Percentiles rank a stretch among this genome's conserved stretches.
phyloP scores from a whole-genome alignment of 2,113 vertebrate species.

The Gambusia affinis region DNA sequence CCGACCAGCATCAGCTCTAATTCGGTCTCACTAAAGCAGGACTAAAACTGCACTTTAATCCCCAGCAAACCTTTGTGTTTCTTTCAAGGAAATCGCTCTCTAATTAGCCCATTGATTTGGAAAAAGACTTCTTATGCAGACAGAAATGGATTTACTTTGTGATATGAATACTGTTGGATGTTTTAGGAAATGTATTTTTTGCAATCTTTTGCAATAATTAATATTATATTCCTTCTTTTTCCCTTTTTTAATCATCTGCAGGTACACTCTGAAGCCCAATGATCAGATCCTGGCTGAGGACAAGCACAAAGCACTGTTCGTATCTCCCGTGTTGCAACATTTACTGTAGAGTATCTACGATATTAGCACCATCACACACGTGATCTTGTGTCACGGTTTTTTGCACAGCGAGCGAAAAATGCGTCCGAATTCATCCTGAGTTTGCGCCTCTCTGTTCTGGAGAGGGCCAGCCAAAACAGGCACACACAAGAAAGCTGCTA shows the following conservation, averaged over 20 bases:
- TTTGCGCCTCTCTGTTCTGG: conserved; percentile 32
- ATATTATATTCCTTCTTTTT: not conserved
- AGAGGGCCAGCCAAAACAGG: conserved; percentile 60
- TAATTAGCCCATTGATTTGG: not conserved
- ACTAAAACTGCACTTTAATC: conserved; percentile 30
- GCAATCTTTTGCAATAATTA: not conserved
- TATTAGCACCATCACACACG: not conserved
- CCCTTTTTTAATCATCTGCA: conserved; percentile 62
- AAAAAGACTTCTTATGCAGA: not conserved
- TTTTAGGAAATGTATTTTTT: not conserved
- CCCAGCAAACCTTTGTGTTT: conserved; percentile 6
- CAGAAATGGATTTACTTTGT: not conserved
- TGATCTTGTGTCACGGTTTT: not conserved
- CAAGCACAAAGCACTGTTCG: conserved; percentile 96
- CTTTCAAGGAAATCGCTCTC: conserved; percentile 16
- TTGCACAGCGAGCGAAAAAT: not conserved
- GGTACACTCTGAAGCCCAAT: conserved; percentile 93
- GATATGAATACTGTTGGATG: not conserved
- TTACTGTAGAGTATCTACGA: conserved; percentile 1
- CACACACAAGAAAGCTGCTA: conserved; percentile 34
- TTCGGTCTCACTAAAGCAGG: conserved; percentile 36
- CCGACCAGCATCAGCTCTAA: conserved; percentile 15
- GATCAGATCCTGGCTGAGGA: conserved; percentile 98
- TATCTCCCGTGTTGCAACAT: conserved; percentile 32
- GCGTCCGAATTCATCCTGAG: not conserved